Evolutionary conservation across 1,140 invertebrate species (phyloP).

Genomic region (Nomia melanderi): DNA sequence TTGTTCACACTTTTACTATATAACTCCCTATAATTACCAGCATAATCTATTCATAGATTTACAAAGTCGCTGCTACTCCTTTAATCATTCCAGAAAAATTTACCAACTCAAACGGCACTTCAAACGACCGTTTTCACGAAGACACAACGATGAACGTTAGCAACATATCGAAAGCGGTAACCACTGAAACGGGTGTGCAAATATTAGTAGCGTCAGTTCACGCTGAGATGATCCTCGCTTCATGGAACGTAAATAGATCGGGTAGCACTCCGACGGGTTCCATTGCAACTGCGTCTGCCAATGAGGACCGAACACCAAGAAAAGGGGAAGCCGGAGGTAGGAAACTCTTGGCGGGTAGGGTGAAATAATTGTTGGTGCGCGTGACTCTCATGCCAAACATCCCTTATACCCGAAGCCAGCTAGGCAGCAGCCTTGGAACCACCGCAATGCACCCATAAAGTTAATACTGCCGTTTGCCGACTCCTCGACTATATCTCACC

Average conservation of each 20-base stretch:
- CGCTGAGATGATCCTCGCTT: constrained; percentile 47
- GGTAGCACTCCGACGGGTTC: constrained; percentile 25
- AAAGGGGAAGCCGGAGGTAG: constrained; percentile 39
- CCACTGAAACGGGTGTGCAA: constrained; percentile 56
- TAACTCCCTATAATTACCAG: no score
- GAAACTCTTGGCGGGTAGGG: constrained; percentile 61
- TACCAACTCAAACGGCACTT: no score
- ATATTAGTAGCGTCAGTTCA: constrained; percentile 64
- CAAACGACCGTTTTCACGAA: no score
- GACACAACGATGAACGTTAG: no score
- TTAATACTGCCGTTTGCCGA: constrained; percentile 69
- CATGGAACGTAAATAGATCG: constrained; percentile 3
- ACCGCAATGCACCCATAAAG: constrained; percentile 77
- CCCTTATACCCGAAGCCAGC: constrained; percentile 58
- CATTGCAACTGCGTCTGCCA: constrained; percentile 59
- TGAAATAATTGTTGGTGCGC: constrained; percentile 76
- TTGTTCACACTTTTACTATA: no score
- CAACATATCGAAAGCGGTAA: not conserved
- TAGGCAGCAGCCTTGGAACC: constrained; percentile 66
- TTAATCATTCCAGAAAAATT: no score
- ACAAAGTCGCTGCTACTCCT: no score
- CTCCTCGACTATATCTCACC: constrained; percentile 48
- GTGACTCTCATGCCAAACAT: constrained; percentile 75
- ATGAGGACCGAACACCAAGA: constrained; percentile 59
- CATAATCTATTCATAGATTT: no score